A percentile compares a stretch with the other conserved stretches of the same genome.
phyloP scores from a whole-genome alignment of 1,140 invertebrate species.

The Heliothis subflexa region DNA sequence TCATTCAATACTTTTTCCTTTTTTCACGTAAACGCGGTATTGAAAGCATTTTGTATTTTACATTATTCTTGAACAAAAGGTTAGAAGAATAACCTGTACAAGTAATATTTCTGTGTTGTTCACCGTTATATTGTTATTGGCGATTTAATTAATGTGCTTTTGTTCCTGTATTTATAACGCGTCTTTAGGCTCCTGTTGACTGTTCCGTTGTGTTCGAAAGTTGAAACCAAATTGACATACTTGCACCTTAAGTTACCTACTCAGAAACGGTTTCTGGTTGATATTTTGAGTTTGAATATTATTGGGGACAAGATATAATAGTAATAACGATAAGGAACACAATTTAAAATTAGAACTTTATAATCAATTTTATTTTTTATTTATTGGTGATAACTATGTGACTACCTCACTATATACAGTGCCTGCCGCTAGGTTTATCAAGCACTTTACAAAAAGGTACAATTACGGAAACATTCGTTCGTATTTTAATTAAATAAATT shows the following conservation, averaged over 20 bases:
- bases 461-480: slow-evolving; percentile 38
- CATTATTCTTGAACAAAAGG: slow-evolving; percentile 16
- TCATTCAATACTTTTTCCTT: slow-evolving; percentile 7
- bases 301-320: too few relatives aligned
- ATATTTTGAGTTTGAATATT: too few relatives aligned
- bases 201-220: too few relatives aligned
- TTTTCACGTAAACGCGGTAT: slow-evolving; percentile 2
- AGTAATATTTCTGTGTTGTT: slow-evolving; percentile 12
- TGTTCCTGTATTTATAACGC: neutral
- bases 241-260: too few relatives aligned
- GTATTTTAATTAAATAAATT: slow-evolving; percentile 60
- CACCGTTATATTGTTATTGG: slow-evolving; percentile 1
- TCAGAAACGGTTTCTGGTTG: too few relatives aligned
- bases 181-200: neutral
- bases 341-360: too few relatives aligned
- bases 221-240: too few relatives aligned
- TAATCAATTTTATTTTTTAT: too few relatives aligned
- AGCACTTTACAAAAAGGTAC: slow-evolving; percentile 5
- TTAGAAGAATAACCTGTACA: slow-evolving; percentile 9
- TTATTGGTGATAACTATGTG: neutral
- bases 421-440: neutral
- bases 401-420: neutral
- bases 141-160: slow-evolving; percentile 18
- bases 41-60: slow-evolving; percentile 25
- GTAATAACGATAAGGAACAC: too few relatives aligned